Evolutionary conservation across 2,113 vertebrate species (phyloP), one percentile per base, ranked within the genome.

Genomic region (Dipodomys spectabilis): DNA sequence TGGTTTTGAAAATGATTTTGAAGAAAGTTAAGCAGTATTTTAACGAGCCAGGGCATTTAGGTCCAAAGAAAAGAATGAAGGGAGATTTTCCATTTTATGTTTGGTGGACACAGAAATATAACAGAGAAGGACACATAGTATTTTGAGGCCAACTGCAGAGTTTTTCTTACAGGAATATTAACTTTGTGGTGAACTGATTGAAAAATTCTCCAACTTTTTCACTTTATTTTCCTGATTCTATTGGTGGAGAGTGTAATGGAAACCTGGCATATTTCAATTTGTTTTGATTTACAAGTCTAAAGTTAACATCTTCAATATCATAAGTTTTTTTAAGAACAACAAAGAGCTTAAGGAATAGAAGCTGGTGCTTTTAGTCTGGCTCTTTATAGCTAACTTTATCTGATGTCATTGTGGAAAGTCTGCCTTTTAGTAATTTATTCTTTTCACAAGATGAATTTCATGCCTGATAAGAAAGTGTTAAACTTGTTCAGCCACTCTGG

Each of bases 321-420:
- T 20, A 39, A 8, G 8, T 62, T 91, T 92, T 92, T 44, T 30
- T 35, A 84, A 83, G 23, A 79, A 86, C 5, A 13, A 28, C 0
- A 27, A 12, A 23, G 57, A 8, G 5, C 28, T 20, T 83, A 12
- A 65, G 65, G 44, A 88, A n/a, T 67, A 35, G 32, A 77, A 49
- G 8, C 15, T 35, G 22, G 28, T 6, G 1, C 0, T 32, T n/a
- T 90, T 79, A 32, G 8, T 23, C 53, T 86, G 69, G 44, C 20
- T 75, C 62, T 95, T 80, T 64, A 39, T 8, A 27, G 53, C 28
- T 62, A 85, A 68, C 18, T 82, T 92, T 74, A 62, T 91, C 82
- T 86, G 88, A 93, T 92, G 64, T 96, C 62, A 62, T 23, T 84
- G 90, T 82, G 74, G 65, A 86, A 85, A 90, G 39, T 60, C 71